A percentile compares a stretch with the other conserved stretches of the same genome.
These are phyloP conservation scores for Alloplasta piceator DNA, from an alignment of 2,888 invertebrate genomes.

Conservation along the genomic window DNA sequence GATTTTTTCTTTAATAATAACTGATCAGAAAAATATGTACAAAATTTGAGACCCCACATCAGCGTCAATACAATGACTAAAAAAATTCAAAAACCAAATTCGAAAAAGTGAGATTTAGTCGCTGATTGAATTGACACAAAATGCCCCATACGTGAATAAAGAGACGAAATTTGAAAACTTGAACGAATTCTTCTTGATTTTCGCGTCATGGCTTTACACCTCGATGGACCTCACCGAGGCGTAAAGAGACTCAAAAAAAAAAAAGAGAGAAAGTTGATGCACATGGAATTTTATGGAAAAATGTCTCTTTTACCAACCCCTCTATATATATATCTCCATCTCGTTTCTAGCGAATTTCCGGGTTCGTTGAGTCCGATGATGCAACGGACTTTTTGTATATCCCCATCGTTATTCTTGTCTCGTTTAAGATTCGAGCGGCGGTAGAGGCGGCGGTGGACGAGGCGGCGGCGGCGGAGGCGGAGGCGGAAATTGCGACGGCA, in stretches of 20 bases:
- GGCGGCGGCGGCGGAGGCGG: conserved; percentile 70
- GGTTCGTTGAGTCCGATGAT: conserved; percentile 54
- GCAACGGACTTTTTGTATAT: conserved; percentile 21
- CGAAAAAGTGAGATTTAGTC: no score
- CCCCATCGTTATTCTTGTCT: conserved; percentile 46
- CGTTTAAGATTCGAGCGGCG: conserved; percentile 75
- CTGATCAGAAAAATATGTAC: no score
- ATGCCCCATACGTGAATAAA: background rate
- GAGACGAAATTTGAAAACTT: conserved; percentile 5
- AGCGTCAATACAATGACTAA: no score
- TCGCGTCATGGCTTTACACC: conserved; percentile 59
- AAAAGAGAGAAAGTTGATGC: conserved; percentile 5
- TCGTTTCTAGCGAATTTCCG: conserved; percentile 36
- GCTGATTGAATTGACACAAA: no score
- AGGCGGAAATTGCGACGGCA: conserved; percentile 76
- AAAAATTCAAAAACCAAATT: no score
- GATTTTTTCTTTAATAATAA: no score
- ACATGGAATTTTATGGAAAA: conserved; percentile 9
- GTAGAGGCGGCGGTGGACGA: conserved; percentile 66
- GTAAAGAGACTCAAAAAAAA: conserved; percentile 36
- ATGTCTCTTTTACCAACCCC: conserved; percentile 17
- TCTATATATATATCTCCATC: background rate
- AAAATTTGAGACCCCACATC: no score
- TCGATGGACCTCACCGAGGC: conserved; percentile 53
- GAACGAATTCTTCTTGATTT: conserved; percentile 50